Conservation (phyloP, 2,797 vertebrate species). For the Acanthurus leucopareius region DNA sequence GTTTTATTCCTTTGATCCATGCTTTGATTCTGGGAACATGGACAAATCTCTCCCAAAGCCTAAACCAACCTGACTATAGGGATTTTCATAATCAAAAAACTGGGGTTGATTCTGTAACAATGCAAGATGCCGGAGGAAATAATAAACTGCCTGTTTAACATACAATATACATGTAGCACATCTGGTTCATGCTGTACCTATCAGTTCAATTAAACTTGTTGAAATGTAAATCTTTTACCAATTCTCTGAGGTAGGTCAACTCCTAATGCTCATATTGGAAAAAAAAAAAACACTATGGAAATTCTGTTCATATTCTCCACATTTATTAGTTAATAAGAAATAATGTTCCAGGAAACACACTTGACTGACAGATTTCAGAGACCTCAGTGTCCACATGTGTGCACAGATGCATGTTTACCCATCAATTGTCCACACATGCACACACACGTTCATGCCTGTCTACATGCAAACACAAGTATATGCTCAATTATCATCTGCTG, state of each 20-base stretch:
- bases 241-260: background rate
- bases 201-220: constrained; percentile 25
- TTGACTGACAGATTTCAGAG: constrained; percentile 34
- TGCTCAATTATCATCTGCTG: constrained; percentile 34
- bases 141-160: background rate
- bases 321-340: background rate
- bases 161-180: background rate
- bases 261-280: background rate
- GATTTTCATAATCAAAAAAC: constrained; percentile 33
- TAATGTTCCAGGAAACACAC: constrained; percentile 9
- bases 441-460: constrained; percentile 7
- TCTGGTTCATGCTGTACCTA: background rate
- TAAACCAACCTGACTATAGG: constrained; percentile 39
- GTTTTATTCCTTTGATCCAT: constrained; percentile 64
- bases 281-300: constrained; percentile 6
- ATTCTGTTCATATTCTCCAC: constrained; percentile 7
- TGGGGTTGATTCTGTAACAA: constrained; percentile 17
- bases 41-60: constrained; percentile 41
- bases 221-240: constrained; percentile 18
- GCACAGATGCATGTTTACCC: constrained; percentile 31
- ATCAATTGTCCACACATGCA: constrained; percentile 7
- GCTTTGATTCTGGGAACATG: constrained; percentile 50
- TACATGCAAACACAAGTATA: constrained; percentile 27
- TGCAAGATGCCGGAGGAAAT: background rate
- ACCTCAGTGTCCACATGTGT: constrained; percentile 19